A percentile compares a stretch with the other conserved stretches of the same genome.
Evolutionary conservation across 2,113 vertebrate species (phyloP).

Genomic region (Mionectes macconnelli): DNA sequence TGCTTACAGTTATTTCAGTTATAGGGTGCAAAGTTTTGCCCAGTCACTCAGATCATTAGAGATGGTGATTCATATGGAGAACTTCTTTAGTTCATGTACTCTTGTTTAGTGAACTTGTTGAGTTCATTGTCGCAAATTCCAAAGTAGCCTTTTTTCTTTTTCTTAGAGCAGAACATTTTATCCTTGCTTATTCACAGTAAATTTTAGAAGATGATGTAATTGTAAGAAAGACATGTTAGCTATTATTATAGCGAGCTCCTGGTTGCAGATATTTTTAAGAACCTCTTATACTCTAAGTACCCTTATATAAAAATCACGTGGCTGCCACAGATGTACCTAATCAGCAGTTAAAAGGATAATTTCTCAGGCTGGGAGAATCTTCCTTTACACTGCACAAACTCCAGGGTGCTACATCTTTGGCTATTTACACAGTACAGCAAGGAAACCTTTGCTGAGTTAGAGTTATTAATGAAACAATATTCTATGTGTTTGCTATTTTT

Average conservation of each 20-base stretch:
- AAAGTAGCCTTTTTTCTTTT: neutral
- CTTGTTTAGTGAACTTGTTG: neutral
- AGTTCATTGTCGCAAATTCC: neutral
- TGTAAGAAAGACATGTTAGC: neutral
- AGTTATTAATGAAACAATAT: neutral
- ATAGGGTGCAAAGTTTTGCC: neutral
- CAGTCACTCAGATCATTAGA: neutral
- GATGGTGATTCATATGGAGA: neutral
- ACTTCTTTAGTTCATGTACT: neutral
- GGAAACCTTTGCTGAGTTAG: neutral
- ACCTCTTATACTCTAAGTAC: neutral
- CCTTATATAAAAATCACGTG: neutral
- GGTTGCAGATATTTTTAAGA: slow-evolving; percentile 20
- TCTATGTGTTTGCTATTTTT: neutral
- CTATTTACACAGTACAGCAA: neutral
- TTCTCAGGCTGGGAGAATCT: neutral
- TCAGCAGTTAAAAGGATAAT: neutral
- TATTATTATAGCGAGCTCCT: neutral
- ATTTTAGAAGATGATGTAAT: slow-evolving; percentile 5
- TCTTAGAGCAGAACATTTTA: slow-evolving; percentile 7
- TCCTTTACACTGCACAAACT: neutral
- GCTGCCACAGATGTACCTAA: neutral
- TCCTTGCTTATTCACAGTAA: neutral
- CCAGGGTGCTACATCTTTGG: neutral
- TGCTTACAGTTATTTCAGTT: neutral